Evolutionary conservation across 2,888 invertebrate genomes (phyloP).

Genomic region (Sphaeridia pumilis): DNA sequence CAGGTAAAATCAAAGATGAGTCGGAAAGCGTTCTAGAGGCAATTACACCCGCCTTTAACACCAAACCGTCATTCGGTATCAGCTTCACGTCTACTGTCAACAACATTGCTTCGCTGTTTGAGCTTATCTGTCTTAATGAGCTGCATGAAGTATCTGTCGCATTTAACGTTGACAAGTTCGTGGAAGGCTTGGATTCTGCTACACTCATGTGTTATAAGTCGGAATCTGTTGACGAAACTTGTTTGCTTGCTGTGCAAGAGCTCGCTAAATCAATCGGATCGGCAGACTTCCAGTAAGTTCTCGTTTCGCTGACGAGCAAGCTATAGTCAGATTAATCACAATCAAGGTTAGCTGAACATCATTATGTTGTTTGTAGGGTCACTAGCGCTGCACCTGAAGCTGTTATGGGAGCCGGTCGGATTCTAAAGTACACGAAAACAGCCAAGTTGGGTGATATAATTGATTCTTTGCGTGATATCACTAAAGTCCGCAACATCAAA

Average conservation of each 20-base stretch:
- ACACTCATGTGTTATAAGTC: neutral
- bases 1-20: neutral
- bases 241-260: neutral
- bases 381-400: slow-evolving; percentile 9
- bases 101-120: slow-evolving; percentile 16
- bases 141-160: slow-evolving; percentile 20
- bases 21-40: slow-evolving; percentile 9
- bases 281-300: slow-evolving; percentile 16
- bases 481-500: slow-evolving; percentile 57
- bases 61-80: slow-evolving; percentile 8
- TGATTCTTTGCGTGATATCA: slow-evolving; percentile 52
- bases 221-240: neutral
- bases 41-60: slow-evolving; percentile 15
- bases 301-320: neutral
- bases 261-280: slow-evolving; percentile 10
- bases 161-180: slow-evolving; percentile 10
- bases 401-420: slow-evolving; percentile 48
- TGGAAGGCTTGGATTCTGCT: slow-evolving; percentile 5
- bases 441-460: slow-evolving; percentile 53
- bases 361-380: slow-evolving; percentile 1
- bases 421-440: slow-evolving; percentile 44
- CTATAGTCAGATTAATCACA: neutral
- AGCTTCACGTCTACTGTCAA: slow-evolving; percentile 12
- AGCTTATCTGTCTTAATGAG: slow-evolving; percentile 8
- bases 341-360: neutral